A percentile compares a stretch with the other conserved stretches of the same genome.
These are phyloP conservation scores for Lamprologus callipterus DNA, from an alignment of 2,113 vertebrate species.

Conservation along the genomic window DNA sequence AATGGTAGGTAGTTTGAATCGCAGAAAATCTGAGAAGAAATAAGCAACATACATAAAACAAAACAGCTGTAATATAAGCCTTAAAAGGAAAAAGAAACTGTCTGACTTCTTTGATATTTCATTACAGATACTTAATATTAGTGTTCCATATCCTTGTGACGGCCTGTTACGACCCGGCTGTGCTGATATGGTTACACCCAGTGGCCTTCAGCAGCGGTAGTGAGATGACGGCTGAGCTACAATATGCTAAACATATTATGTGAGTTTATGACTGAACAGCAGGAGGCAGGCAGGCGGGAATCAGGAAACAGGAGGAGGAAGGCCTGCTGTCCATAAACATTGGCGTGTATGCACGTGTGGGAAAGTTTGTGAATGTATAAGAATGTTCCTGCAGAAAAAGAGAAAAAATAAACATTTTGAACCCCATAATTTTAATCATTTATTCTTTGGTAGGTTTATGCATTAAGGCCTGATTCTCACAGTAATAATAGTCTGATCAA, in stretches of 20 bases:
- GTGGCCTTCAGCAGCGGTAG: slow-evolving; percentile 51
- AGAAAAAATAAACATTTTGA: background rate
- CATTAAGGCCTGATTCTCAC: background rate
- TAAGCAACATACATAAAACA: background rate
- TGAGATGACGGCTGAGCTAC: background rate
- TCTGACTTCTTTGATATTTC: background rate
- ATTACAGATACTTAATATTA: background rate
- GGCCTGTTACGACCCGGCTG: background rate
- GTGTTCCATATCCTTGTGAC: slow-evolving; percentile 13
- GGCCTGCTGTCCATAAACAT: slow-evolving; percentile 26
- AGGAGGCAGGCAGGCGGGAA: slow-evolving; percentile 27
- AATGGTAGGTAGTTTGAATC: background rate
- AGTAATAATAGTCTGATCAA: background rate
- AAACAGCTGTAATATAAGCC: slow-evolving; percentile 2
- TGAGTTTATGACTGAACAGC: slow-evolving; percentile 56
- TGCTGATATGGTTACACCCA: slow-evolving; percentile 20
- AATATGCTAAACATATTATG: slow-evolving; percentile 67
- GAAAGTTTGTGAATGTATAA: background rate
- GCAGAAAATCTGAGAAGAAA: background rate
- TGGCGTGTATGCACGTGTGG: background rate
- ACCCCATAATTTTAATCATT: background rate
- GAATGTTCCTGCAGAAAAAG: background rate
- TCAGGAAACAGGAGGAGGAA: slow-evolving; percentile 44
- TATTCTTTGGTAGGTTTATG: background rate
- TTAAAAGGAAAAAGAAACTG: slow-evolving; percentile 27